A percentile compares a stretch with the other conserved stretches of the same genome.
These are phyloP conservation scores for Hyppa rectilinea DNA, from an alignment of 2,888 invertebrate genomes.

Conservation along the genomic window DNA sequence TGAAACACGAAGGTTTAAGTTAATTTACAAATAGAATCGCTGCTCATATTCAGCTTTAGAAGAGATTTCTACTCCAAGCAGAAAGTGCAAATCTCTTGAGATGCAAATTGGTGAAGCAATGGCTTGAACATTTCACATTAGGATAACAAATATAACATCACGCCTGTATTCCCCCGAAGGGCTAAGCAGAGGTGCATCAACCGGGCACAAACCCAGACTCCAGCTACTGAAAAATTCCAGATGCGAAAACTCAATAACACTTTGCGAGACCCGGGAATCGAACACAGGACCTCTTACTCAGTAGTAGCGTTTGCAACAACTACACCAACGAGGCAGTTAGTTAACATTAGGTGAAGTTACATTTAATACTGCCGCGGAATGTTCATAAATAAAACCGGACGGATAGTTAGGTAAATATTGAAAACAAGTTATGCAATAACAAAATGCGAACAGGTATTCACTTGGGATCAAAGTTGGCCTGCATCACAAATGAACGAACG, in stretches of 20 bases:
- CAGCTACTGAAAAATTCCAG: no score
- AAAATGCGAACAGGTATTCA: slow-evolving; percentile 19
- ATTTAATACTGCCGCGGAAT: slow-evolving; percentile 12
- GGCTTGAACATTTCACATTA: slow-evolving; percentile 23
- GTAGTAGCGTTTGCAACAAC: no score
- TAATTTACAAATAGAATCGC: slow-evolving; percentile 39
- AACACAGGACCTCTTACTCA: no score
- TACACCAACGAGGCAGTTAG: no score
- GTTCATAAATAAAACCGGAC: slow-evolving; percentile 3
- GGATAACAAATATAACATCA: no score
- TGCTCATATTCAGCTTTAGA: slow-evolving; percentile 32
- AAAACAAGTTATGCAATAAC: slow-evolving; percentile 19
- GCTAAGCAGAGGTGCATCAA: no score
- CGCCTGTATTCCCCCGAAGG: no score
- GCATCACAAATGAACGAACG: slow-evolving; percentile 30
- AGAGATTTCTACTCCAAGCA: slow-evolving; percentile 30
- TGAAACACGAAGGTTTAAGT: slow-evolving; percentile 33
- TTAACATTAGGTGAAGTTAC: neutral
- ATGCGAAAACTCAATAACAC: no score
- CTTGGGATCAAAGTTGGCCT: slow-evolving; percentile 30
- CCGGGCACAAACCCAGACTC: no score
- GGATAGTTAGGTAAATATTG: neutral
- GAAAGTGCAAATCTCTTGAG: slow-evolving; percentile 42
- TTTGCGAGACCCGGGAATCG: no score
- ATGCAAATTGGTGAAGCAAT: slow-evolving; percentile 41